phyloP scores from a whole-genome alignment of 1,140 invertebrate species.

The Ptiloglossa arizonensis region DNA sequence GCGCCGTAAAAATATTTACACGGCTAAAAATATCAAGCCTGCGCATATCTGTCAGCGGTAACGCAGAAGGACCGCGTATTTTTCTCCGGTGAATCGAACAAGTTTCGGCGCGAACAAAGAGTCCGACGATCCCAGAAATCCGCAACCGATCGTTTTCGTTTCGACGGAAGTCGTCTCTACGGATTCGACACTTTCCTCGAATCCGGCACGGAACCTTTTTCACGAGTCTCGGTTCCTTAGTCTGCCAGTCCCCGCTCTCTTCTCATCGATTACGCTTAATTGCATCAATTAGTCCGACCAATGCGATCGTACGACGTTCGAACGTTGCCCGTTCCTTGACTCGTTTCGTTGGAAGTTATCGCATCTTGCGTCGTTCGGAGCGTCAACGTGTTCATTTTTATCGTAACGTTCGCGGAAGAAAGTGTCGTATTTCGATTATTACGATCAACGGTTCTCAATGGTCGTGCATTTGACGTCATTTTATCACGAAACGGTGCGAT shows the following conservation, averaged over 20 bases:
- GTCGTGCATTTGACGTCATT: too few species aligned
- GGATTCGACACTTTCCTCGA: conserved; percentile 3
- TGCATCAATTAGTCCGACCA: conserved; percentile 71
- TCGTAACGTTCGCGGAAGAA: neutral
- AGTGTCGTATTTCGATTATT: neutral
- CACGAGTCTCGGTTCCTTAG: too few species aligned
- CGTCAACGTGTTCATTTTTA: neutral
- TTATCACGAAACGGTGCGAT: neutral
- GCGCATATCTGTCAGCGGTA: neutral
- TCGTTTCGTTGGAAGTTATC: conserved; percentile 17
- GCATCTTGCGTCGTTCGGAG: neutral
- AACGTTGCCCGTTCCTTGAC: conserved; percentile 1
- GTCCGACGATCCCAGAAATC: neutral
- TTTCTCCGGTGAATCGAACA: too few species aligned
- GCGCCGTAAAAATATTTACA: conserved; percentile 25
- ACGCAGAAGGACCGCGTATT: neutral
- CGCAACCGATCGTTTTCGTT: conserved; percentile 23
- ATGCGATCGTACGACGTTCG: conserved; percentile 53
- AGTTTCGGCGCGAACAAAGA: neutral
- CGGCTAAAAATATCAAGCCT: conserved; percentile 1
- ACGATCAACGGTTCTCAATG: neutral
- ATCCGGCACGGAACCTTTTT: conserved; percentile 2
- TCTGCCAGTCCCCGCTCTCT: conserved; percentile 24
- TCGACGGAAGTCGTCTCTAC: neutral
- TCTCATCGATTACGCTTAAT: conserved; percentile 75